Percentiles rank a stretch among this genome's conserved stretches.
These are phyloP conservation scores for Atrichornis clamosus DNA, from an alignment of 2,113 vertebrate genomes.

Conservation along the genomic window DNA sequence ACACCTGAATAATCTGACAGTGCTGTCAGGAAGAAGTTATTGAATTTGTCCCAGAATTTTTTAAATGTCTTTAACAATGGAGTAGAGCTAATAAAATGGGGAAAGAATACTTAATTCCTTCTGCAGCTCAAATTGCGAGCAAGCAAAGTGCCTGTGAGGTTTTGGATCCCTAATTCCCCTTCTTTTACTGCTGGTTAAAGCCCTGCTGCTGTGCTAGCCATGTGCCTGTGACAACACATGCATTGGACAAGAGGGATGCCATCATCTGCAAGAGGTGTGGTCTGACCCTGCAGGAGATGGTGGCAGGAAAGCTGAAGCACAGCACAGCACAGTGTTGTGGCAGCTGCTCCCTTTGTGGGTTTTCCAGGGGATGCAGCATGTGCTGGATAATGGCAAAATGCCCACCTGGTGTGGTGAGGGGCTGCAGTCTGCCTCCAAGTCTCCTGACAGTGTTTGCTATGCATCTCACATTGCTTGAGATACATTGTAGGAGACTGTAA, in stretches of 20 bases:
- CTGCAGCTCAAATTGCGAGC: not conserved
- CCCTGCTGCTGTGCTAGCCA: no score
- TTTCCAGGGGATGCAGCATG: not conserved
- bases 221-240: not conserved
- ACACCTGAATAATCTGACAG: not conserved
- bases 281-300: not conserved
- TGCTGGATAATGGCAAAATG: not conserved
- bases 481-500: not conserved
- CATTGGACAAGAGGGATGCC: not conserved
- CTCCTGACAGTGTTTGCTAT: not conserved
- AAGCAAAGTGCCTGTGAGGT: not conserved
- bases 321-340: fast-evolving
- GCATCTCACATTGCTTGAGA: not conserved
- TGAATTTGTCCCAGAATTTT: not conserved
- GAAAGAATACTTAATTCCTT: not conserved
- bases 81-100: not conserved
- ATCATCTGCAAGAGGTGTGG: no score
- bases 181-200: not conserved
- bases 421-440: no score
- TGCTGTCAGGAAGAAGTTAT: not conserved
- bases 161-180: no score
- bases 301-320: no score
- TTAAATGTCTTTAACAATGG: not conserved
- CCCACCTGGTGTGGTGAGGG: no score
- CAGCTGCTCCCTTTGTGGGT: not conserved